phyloP scores from a whole-genome alignment of 2,797 vertebrate species.

The Etheostoma nigrum region DNA sequence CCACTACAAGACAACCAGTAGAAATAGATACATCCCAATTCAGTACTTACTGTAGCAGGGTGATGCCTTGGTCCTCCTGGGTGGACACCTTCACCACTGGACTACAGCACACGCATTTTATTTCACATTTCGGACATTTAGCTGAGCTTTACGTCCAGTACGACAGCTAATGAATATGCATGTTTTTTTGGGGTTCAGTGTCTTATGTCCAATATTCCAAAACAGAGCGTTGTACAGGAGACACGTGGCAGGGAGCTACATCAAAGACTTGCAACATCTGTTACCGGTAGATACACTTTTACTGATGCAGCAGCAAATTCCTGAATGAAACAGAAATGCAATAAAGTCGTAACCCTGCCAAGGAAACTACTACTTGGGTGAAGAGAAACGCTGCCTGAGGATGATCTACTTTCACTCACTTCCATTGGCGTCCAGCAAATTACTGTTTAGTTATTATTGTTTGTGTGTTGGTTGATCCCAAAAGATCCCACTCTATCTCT shows the following conservation, averaged over 20 bases:
- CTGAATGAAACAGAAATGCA: slow-evolving; percentile 31
- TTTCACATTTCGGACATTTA: background rate
- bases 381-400: slow-evolving; percentile 13
- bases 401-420: slow-evolving; percentile 14
- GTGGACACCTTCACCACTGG: background rate
- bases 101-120: background rate
- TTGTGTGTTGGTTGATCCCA: background rate
- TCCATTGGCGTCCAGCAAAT: background rate
- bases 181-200: background rate
- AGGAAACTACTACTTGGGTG: slow-evolving; percentile 17
- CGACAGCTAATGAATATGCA: background rate
- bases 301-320: slow-evolving; percentile 25
- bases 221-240: slow-evolving; percentile 9
- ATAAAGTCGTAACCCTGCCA: slow-evolving; percentile 35
- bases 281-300: slow-evolving; percentile 25
- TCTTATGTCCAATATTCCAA: background rate
- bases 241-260: slow-evolving; percentile 23
- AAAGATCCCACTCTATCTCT: background rate
- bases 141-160: background rate
- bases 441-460: background rate
- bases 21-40: background rate
- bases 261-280: slow-evolving; percentile 57
- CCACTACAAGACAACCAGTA: slow-evolving; percentile 41
- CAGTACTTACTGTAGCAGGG: background rate
- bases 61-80: background rate